phyloP scores from a whole-genome alignment of 2,888 invertebrate species.

The Sussaba pulchella region DNA sequence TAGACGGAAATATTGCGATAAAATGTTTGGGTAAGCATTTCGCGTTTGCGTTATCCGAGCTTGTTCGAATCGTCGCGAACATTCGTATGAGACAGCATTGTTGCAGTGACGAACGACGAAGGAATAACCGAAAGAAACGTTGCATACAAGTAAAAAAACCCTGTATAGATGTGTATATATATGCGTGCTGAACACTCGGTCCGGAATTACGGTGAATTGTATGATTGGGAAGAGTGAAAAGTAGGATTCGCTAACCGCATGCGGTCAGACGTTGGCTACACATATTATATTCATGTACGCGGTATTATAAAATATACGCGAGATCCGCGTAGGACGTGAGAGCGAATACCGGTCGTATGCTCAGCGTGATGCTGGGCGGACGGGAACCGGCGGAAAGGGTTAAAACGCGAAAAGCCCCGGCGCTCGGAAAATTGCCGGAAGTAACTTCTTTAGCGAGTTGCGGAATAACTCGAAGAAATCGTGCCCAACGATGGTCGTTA shows the following conservation, averaged over 20 bases:
- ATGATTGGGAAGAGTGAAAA: slow-evolving; percentile 45
- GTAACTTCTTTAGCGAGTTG: slow-evolving; percentile 32
- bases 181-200: slow-evolving; percentile 15
- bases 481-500: slow-evolving; percentile 28
- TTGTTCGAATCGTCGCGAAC: neutral
- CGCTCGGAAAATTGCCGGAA: slow-evolving; percentile 55
- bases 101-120: slow-evolving; percentile 6
- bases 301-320: neutral
- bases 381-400: slow-evolving; percentile 12
- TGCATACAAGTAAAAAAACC: neutral
- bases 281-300: neutral
- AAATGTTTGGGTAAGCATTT: neutral
- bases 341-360: slow-evolving; percentile 19
- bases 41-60: slow-evolving; percentile 5
- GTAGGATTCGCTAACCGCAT: slow-evolving; percentile 30
- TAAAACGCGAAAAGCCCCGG: slow-evolving; percentile 29
- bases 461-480: slow-evolving; percentile 41
- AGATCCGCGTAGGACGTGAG: slow-evolving; percentile 27
- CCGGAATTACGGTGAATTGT: slow-evolving; percentile 35
- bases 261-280: slow-evolving; percentile 2
- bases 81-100: slow-evolving; percentile 4
- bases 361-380: slow-evolving; percentile 29
- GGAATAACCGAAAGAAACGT: no score
- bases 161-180: neutral
- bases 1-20: slow-evolving; percentile 21